These are phyloP conservation scores for Drosophila picticornis DNA, from an alignment of 2,888 invertebrate species.

Conservation along the genomic window DNA sequence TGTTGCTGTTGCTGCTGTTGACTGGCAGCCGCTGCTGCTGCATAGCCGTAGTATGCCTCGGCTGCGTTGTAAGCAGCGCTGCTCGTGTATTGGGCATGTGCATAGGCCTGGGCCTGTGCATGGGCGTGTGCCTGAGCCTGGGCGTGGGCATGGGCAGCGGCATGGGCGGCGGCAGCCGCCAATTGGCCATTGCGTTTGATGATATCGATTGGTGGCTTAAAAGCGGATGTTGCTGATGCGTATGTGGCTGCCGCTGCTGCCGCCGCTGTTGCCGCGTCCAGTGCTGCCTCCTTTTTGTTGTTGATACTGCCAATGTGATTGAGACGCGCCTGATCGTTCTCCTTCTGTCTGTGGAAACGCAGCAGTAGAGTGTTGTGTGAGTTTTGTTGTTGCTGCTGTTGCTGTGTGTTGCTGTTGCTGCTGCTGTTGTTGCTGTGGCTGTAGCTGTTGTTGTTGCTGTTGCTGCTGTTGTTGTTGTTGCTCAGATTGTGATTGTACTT, in stretches of 20 bases:
- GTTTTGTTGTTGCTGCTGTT: constrained; percentile 25
- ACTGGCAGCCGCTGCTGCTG: constrained; percentile 66
- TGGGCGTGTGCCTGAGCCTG: constrained; percentile 50
- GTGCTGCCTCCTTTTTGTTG: not conserved
- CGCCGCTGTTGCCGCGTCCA: not conserved
- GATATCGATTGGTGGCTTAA: constrained; percentile 90
- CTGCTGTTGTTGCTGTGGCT: not conserved
- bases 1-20: constrained; percentile 55
- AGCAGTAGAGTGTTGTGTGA: constrained; percentile 85
- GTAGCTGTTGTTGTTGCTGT: constrained; percentile 3
- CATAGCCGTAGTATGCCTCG: constrained; percentile 80
- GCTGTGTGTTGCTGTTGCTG: constrained; percentile 9
- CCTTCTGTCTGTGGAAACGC: constrained; percentile 85
- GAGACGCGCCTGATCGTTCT: constrained; percentile 84
- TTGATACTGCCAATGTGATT: constrained; percentile 53
- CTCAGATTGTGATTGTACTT: constrained; percentile 70
- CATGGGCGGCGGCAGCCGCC: constrained; percentile 64
- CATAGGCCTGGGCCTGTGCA: constrained; percentile 47
- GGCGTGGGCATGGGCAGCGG: constrained; percentile 62
- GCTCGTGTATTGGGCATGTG: constrained; percentile 58
- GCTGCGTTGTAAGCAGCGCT: constrained; percentile 73
- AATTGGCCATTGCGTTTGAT: constrained; percentile 86
- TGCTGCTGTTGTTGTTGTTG: constrained; percentile 9
- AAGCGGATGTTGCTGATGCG: constrained; percentile 91
- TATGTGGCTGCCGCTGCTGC: constrained; percentile 88